Evolutionary conservation across 2,113 vertebrate species (phyloP).

Genomic region (Tichodroma muraria): DNA sequence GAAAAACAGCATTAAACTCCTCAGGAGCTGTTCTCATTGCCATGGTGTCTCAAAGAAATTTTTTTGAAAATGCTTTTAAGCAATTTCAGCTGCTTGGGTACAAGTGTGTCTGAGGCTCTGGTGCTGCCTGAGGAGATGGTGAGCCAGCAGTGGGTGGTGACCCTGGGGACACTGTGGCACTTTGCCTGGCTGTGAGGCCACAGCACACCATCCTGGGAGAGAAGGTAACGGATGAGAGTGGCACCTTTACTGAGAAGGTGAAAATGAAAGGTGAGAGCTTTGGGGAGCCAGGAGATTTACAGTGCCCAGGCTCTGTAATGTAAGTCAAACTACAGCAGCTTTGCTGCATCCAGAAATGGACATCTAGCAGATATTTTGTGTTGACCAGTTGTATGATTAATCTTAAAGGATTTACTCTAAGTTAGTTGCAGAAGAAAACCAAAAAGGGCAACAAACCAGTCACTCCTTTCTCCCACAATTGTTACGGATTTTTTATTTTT

Average conservation of each 20-base stretch:
- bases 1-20: neutral
- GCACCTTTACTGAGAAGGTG: neutral
- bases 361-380: neutral
- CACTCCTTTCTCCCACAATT: neutral
- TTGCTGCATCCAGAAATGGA: neutral
- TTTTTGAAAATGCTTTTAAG: neutral
- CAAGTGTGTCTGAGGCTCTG: neutral
- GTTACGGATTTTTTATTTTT: neutral
- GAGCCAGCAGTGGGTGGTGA: neutral
- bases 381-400: neutral
- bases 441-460: neutral
- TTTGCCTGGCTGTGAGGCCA: accelerated
- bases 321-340: neutral
- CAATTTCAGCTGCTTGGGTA: neutral
- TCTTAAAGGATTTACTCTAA: neutral
- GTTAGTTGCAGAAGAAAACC: neutral
- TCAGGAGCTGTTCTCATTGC: neutral
- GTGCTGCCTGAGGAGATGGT: neutral
- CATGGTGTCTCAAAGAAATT: neutral
- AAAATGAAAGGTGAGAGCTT: neutral
- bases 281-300: neutral
- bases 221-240: neutral
- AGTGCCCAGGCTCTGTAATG: neutral
- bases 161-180: neutral
- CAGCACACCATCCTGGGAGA: neutral